Evolutionary conservation across 2,797 vertebrate species (phyloP).

Genomic region (Sciurus carolinensis): DNA sequence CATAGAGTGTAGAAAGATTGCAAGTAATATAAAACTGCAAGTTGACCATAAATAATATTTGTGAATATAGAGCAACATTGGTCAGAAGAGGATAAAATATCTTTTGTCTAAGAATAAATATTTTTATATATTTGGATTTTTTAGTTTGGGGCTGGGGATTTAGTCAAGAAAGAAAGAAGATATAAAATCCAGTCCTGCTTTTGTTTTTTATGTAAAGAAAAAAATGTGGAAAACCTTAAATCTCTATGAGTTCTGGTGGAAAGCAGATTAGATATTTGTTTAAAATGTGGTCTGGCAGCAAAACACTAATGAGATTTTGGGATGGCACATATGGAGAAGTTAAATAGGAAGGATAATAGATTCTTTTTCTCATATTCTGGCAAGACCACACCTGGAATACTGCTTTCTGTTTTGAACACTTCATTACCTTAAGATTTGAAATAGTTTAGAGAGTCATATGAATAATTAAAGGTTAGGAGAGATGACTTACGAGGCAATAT

Average conservation of each 20-base stretch:
- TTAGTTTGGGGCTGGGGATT: neutral
- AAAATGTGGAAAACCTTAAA: slow-evolving; percentile 44
- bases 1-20: slow-evolving; percentile 37
- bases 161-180: slow-evolving; percentile 52
- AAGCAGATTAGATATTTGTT: slow-evolving; percentile 68
- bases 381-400: slow-evolving; percentile 70
- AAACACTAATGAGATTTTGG: slow-evolving; percentile 64
- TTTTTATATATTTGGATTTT: slow-evolving; percentile 59
- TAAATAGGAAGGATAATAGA: slow-evolving; percentile 55
- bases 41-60: slow-evolving; percentile 23
- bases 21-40: slow-evolving; percentile 48
- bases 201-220: slow-evolving; percentile 24
- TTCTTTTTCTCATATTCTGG: slow-evolving; percentile 61
- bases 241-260: slow-evolving; percentile 39
- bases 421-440: slow-evolving; percentile 68
- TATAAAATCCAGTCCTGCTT: neutral
- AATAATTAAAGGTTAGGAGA: slow-evolving; percentile 69
- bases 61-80: slow-evolving; percentile 12
- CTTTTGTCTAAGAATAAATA: slow-evolving; percentile 55
- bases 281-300: slow-evolving; percentile 71
- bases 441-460: slow-evolving; percentile 57
- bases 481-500: slow-evolving; percentile 37
- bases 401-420: slow-evolving; percentile 73
- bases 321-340: slow-evolving; percentile 48
- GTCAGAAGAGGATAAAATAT: slow-evolving; percentile 52